Evolutionary conservation across 2,797 vertebrate species (phyloP).

Genomic region (Sphenopsis melanotis): DNA sequence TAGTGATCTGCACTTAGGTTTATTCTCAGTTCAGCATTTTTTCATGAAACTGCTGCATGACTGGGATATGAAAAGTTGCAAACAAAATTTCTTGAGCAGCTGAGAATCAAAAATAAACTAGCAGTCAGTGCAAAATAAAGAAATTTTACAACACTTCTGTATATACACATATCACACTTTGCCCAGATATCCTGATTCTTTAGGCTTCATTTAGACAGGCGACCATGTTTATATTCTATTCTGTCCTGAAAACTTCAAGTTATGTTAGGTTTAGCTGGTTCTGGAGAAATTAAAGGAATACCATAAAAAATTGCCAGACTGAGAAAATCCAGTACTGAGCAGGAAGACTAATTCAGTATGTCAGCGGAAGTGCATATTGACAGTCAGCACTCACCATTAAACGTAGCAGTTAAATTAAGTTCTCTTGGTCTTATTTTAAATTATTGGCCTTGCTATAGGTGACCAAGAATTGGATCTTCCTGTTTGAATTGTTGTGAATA

Average conservation of each 20-base stretch:
- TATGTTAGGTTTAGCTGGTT: neutral
- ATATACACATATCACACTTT: neutral
- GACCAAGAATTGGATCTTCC: neutral
- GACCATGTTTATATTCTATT: neutral
- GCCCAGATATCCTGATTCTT: neutral
- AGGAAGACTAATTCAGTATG: neutral
- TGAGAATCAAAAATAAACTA: slow-evolving; percentile 23
- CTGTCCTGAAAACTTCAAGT: neutral
- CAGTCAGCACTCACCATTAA: neutral
- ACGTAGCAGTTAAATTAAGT: neutral
- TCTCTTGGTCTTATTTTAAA: neutral
- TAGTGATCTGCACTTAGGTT: neutral
- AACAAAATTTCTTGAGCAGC: neutral
- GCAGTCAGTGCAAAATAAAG: neutral
- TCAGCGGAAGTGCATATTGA: neutral
- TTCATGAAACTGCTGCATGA: neutral
- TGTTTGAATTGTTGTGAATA: slow-evolving; percentile 1
- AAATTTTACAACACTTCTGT: neutral
- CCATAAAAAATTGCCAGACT: neutral
- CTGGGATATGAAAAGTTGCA: neutral
- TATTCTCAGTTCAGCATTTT: slow-evolving; percentile 18
- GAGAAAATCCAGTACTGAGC: neutral
- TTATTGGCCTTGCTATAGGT: neutral
- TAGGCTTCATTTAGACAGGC: neutral
- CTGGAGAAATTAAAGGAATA: neutral